These are phyloP conservation scores for Lasioglossum marginatum DNA, from an alignment of 2,888 invertebrate genomes.

Conservation along the genomic window DNA sequence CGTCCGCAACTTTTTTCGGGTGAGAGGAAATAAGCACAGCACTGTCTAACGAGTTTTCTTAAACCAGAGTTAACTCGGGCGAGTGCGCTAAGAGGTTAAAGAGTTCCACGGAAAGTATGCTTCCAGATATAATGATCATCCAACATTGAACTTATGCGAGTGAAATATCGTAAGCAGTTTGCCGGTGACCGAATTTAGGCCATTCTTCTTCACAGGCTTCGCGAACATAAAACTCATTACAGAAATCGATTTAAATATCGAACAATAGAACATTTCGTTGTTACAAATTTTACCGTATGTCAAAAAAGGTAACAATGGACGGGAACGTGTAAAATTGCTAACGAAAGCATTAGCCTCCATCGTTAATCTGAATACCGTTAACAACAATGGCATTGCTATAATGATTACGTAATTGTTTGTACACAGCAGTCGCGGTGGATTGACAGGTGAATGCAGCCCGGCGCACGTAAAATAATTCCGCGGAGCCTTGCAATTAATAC, in stretches of 20 bases:
- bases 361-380: slow-evolving; percentile 22
- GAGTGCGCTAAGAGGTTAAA: no score
- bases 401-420: slow-evolving; percentile 33
- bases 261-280: neutral
- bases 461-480: slow-evolving; percentile 10
- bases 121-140: slow-evolving; percentile 78
- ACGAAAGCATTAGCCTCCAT: slow-evolving; percentile 17
- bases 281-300: neutral
- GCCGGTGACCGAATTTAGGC: slow-evolving; percentile 71
- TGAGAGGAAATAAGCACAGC: no score
- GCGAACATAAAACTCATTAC: slow-evolving; percentile 31
- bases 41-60: no score
- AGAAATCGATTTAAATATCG: neutral
- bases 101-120: slow-evolving; percentile 50
- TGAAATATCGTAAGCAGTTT: slow-evolving; percentile 60
- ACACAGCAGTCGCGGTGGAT: neutral
- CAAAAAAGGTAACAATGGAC: neutral
- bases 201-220: slow-evolving; percentile 53
- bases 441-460: slow-evolving; percentile 9
- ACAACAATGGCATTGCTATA: slow-evolving; percentile 27
- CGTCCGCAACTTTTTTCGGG: no score
- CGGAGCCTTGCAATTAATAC: slow-evolving; percentile 14
- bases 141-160: slow-evolving; percentile 66
- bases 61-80: no score
- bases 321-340: neutral